Evolutionary conservation across 2,888 invertebrate genomes (phyloP), one percentile per base, ranked within the genome.

Genomic region (Thereva unica): DNA sequence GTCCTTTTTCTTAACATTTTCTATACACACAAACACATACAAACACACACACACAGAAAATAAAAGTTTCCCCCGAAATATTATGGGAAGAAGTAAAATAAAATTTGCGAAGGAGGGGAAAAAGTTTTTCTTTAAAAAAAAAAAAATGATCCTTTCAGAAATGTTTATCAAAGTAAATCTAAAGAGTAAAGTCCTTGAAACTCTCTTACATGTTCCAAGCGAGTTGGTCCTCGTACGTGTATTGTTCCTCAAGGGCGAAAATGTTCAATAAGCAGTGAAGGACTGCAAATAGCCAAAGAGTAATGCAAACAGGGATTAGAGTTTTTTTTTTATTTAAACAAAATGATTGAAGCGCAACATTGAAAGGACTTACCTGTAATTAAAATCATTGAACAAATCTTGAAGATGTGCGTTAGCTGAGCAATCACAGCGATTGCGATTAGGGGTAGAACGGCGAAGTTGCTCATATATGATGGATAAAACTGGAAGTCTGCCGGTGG

Each of bases 391-490:
- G 90, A 78, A 53, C 85, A 76, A 34, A 87, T 85, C 78, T 91
- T 91, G 75, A 85, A 84, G 68, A 89, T 79, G 76, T 90, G 89
- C 45, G 89, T 87, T 63, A 91, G 80, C 74, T 90, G 89, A 2
- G 88, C 86, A 70, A 91, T 86, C 73, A 90, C 85, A 34, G 90
- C 87, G 55, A 88, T 85, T 3, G 87, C 87, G 68, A 91, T 84
- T 68, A 91, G 78, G 67, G 89, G 87, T 68, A 91, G 81, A 57
- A 89, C 86, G 57, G 85, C 85, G 77, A 88, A 88, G 77, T 88
- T 87, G 71, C 88, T 86, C 78, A 90, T 87, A 78, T 91, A 91
- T 54, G 89, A 89, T 47, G 91, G 90, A 77, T 88, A 88, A 44
- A 86, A 82, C 74, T 65, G 61, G 8, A 23, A 23, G 40, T 68